Percentiles rank a stretch among this genome's conserved stretches.
phyloP scores from a whole-genome alignment of 2,113 vertebrate species.

The Brachypodius melanocephalos region DNA sequence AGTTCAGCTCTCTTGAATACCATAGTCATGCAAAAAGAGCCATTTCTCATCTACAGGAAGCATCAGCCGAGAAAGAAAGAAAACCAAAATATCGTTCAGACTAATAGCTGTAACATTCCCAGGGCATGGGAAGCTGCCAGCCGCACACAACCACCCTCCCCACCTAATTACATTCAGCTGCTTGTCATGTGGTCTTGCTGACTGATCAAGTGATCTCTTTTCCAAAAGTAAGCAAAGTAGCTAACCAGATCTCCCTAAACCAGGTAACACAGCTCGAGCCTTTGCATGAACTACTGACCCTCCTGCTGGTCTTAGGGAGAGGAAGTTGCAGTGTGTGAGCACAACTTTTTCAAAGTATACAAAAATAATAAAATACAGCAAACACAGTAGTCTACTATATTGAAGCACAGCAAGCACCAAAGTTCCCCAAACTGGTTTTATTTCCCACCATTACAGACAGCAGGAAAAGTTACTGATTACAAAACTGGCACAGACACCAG shows the following conservation, averaged over 20 bases:
- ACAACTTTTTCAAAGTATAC: background rate
- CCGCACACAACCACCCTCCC: slow-evolving; percentile 38
- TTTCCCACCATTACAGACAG: background rate
- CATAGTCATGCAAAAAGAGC: slow-evolving; percentile 35
- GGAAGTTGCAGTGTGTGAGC: background rate
- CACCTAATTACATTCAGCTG: slow-evolving; percentile 84
- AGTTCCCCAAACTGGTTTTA: background rate
- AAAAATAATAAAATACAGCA: background rate
- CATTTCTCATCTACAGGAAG: slow-evolving; percentile 1
- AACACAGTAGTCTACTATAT: background rate
- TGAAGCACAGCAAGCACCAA: background rate
- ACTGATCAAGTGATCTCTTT: slow-evolving; percentile 75
- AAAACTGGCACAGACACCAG: background rate
- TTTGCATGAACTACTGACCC: background rate
- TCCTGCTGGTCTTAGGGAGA: background rate
- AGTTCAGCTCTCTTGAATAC: slow-evolving; percentile 3
- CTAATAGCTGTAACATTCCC: background rate
- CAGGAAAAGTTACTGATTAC: background rate
- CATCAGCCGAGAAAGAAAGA: background rate
- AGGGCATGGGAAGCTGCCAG: background rate
- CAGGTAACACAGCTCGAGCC: background rate
- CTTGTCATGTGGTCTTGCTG: slow-evolving; percentile 77
- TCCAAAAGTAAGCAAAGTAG: background rate
- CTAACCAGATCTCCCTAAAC: background rate
- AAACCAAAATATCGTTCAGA: background rate